These are phyloP conservation scores for Pyxicephalus adspersus DNA, from an alignment of 2,113 vertebrate species.

Conservation along the genomic window DNA sequence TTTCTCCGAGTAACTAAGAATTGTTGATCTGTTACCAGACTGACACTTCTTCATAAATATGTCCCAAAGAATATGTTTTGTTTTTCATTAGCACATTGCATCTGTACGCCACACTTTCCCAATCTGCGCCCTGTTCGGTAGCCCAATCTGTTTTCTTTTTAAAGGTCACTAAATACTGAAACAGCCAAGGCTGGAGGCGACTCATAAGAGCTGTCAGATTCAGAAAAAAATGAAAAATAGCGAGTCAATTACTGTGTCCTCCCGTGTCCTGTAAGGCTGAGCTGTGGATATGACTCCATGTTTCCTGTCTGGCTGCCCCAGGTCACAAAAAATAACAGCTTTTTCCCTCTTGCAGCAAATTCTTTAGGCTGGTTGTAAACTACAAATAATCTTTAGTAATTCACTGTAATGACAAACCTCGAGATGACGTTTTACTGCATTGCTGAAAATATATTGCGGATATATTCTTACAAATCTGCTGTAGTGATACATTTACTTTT, in stretches of 20 bases:
- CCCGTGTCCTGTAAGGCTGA: conserved; percentile 24
- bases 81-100: background rate
- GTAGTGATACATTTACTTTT: no score
- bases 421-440: no score
- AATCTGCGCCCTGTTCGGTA: background rate
- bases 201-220: background rate
- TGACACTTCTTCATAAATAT: no score
- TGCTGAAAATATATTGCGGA: no score
- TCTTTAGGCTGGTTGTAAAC: conserved; percentile 17
- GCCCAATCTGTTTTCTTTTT: conserved; percentile 14
- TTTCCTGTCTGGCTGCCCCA: conserved; percentile 39
- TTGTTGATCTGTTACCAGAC: no score
- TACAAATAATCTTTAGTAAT: background rate
- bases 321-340: conserved; percentile 16
- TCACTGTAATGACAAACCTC: background rate
- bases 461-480: no score
- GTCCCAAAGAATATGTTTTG: no score
- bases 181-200: background rate
- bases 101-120: background rate
- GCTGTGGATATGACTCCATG: conserved; percentile 16
- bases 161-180: conserved; percentile 1
- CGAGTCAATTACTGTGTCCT: background rate
- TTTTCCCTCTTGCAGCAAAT: background rate
- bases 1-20: no score
- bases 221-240: conserved; percentile 29